phyloP scores from a whole-genome alignment of 2,888 invertebrate genomes.

The Vesta saturnalis region DNA sequence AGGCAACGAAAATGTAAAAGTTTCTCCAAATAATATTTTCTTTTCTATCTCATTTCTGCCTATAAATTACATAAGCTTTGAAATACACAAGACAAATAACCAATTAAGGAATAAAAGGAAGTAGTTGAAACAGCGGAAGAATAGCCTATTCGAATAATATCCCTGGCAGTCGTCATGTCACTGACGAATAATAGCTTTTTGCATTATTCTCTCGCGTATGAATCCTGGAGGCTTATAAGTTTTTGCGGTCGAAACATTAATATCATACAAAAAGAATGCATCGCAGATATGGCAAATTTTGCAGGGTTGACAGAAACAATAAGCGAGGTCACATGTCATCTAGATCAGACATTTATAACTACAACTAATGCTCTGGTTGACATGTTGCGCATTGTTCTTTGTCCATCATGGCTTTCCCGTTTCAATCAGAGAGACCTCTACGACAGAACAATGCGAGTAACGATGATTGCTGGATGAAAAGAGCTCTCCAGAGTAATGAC shows the following conservation, averaged over 20 bases:
- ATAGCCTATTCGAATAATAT: slow-evolving; percentile 47
- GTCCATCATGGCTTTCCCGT: slow-evolving; percentile 46
- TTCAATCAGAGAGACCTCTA: slow-evolving; percentile 54
- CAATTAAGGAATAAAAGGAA: slow-evolving; percentile 58
- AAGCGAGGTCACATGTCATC: slow-evolving; percentile 54
- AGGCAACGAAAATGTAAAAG: slow-evolving; percentile 31
- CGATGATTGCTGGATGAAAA: slow-evolving; percentile 61
- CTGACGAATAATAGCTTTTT: slow-evolving; percentile 51
- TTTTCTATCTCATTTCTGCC: slow-evolving; percentile 21
- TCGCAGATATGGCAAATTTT: slow-evolving; percentile 39
- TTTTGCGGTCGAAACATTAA: slow-evolving; percentile 51
- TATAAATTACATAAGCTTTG: slow-evolving; percentile 22
- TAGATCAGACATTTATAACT: slow-evolving; percentile 59
- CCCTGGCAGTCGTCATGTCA: slow-evolving; percentile 52
- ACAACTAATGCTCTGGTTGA: slow-evolving; percentile 55
- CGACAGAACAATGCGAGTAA: slow-evolving; percentile 59
- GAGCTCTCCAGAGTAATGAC: slow-evolving; percentile 58
- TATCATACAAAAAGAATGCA: slow-evolving; percentile 52
- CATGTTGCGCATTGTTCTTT: slow-evolving; percentile 57
- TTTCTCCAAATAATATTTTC: slow-evolving; percentile 35
- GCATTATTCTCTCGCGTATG: slow-evolving; percentile 39
- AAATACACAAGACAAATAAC: slow-evolving; percentile 55
- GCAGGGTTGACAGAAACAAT: slow-evolving; percentile 56
- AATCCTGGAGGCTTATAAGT: slow-evolving; percentile 40
- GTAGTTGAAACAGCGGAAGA: slow-evolving; percentile 52